Evolutionary conservation across 2,888 invertebrate genomes (phyloP).

Genomic region (Anthophora plumipes): DNA sequence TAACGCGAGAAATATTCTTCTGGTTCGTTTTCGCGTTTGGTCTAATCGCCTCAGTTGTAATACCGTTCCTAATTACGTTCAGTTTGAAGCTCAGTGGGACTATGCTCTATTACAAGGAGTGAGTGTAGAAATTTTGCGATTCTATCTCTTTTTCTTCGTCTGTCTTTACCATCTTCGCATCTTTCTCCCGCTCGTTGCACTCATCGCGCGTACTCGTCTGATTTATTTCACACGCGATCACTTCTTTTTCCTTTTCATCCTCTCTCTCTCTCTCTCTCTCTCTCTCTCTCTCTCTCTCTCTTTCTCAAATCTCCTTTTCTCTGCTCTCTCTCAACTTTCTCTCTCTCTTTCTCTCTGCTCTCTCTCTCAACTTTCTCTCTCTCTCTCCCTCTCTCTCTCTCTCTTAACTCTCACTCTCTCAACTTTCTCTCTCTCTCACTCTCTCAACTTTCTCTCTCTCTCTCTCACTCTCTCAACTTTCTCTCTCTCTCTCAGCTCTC

Average conservation of each 20-base stretch:
- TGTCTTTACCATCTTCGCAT: background rate
- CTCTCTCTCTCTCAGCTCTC: background rate
- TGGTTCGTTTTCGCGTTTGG: constrained; percentile 68
- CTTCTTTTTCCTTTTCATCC: constrained; percentile 20
- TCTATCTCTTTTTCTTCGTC: background rate
- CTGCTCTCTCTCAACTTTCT: too few relatives aligned
- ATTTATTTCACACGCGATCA: constrained; percentile 28
- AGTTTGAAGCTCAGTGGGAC: constrained; percentile 74
- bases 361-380: background rate
- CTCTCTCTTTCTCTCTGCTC: background rate
- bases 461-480: background rate
- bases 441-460: too few relatives aligned
- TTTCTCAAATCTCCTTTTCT: too few relatives aligned
- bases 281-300: background rate
- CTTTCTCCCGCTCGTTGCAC: background rate
- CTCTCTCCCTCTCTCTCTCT: background rate
- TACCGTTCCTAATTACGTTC: constrained; percentile 78
- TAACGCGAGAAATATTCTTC: constrained; percentile 68
- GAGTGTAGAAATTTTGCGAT: constrained; percentile 58
- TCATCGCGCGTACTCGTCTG: background rate
- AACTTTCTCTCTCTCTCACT: background rate
- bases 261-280: background rate
- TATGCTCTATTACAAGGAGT: constrained; percentile 81
- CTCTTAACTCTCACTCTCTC: too few relatives aligned
- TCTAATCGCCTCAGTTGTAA: constrained; percentile 72